phyloP scores from a whole-genome alignment of 2,888 invertebrate species.

The Pimpla rufipes region DNA sequence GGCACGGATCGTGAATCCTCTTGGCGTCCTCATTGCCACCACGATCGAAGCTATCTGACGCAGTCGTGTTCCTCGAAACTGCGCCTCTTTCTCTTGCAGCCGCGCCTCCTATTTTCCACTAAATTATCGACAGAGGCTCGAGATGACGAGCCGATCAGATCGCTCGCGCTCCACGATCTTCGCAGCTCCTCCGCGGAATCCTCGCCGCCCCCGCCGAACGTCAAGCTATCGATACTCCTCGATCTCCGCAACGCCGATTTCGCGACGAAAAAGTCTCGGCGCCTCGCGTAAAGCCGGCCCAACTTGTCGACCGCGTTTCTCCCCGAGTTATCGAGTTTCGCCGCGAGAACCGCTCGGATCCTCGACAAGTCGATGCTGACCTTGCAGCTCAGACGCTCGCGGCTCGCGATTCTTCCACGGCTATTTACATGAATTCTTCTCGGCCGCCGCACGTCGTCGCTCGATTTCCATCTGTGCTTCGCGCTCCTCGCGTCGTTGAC shows the following conservation, averaged over 20 bases:
- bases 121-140: not conserved
- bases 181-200: not conserved
- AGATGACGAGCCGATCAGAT: conserved; percentile 26
- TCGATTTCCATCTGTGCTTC: not conserved
- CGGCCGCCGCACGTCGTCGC: conserved; percentile 12
- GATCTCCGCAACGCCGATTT: conserved; percentile 19
- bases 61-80: conserved; percentile 65
- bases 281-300: not conserved
- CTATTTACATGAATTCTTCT: conserved; percentile 29
- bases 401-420: not conserved
- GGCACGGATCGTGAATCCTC: conserved; percentile 31
- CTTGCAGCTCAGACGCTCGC: conserved; percentile 67
- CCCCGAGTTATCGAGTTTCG: conserved; percentile 71
- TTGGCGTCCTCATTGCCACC: not conserved
- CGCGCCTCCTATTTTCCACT: conserved; percentile 28
- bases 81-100: conserved; percentile 39
- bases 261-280: not conserved
- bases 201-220: not conserved
- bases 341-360: conserved; percentile 74
- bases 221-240: conserved; percentile 57
- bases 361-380: conserved; percentile 81
- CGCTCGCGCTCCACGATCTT: conserved; percentile 53
- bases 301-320: not conserved
- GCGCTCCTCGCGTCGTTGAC: conserved; percentile 16
- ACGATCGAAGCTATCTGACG: conserved; percentile 62